Percentiles rank a stretch among this genome's conserved stretches.
Evolutionary conservation across 2,113 vertebrate species (phyloP).

Genomic region (Solenodon paradoxus): DNA sequence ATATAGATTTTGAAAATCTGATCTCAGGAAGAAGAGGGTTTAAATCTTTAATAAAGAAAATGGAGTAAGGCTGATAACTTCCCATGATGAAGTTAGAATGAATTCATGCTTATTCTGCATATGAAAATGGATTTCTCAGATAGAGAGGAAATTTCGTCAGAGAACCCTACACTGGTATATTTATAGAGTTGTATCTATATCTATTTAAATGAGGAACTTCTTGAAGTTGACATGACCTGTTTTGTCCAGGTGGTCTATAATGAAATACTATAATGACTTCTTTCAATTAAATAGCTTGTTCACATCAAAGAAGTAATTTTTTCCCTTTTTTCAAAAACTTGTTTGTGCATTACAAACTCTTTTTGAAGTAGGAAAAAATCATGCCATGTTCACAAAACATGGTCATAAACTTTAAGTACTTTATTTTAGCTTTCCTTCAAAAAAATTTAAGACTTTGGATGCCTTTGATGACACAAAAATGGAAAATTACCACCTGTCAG

Average conservation of each 20-base stretch:
- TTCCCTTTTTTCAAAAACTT: neutral
- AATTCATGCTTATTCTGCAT: too few species aligned
- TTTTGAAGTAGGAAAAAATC: neutral
- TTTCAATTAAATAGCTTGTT: neutral
- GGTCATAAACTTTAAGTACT: neutral
- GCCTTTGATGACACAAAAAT: neutral
- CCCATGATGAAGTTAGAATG: too few species aligned
- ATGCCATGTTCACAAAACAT: neutral
- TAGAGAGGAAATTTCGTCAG: too few species aligned
- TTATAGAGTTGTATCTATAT: neutral
- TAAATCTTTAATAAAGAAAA: too few species aligned
- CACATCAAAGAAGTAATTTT: neutral
- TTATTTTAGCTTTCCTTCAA: neutral
- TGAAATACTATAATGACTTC: neutral
- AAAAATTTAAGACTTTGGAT: neutral
- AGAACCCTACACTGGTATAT: too few species aligned
- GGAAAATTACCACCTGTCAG: neutral
- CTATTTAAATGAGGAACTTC: neutral
- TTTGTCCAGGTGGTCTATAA: neutral
- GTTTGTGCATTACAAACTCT: neutral
- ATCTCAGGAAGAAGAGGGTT: too few species aligned
- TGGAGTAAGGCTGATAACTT: too few species aligned
- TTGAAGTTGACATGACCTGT: neutral
- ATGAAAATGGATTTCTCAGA: too few species aligned
- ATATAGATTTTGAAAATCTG: too few species aligned